Base-by-base conservation (phyloP, 2,113 vertebrate genomes). In the Periophthalmodon schlosseri region DNA sequence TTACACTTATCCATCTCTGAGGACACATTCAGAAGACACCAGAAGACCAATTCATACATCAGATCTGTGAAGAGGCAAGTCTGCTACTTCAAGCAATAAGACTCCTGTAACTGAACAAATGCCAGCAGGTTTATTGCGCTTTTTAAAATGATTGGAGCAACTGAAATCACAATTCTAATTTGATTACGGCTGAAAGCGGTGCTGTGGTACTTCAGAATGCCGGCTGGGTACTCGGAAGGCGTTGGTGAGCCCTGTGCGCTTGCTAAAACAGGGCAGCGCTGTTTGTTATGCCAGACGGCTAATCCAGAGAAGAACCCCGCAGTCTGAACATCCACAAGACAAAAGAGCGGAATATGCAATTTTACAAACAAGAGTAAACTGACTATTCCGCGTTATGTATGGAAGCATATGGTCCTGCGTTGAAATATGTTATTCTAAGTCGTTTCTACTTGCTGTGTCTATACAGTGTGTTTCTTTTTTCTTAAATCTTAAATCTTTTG, bases 161-260 rank as follows among this genome's bases (percentile, higher is more conserved):
- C 39, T 11, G 39, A 2, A 44, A 44, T 39, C 36, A 39, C 36
- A 9, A 18, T 34, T 44, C 21, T 39, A 4, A 3, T 2, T 5
- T 13, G 69, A 15, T 58, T 2, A 28, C 28, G 70, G 61, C 58
- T 65, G 58, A n/a, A 23, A 63, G 58, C 50, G 10, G 36, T n/a
- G 8, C 10, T 23, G 56, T n/a, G 54, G 72, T 78, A 70, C 66
- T 69, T 57, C 73, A 28, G 20, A 68, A 39, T 60, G 49, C 71
- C 3, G 28, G 28, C 28, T 1, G 28, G 28, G 28, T 3, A 66
- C 70, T 73, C 36, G 20, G 44, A 23, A 47, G 64, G 56, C n/a
- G 0, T n/a, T 21, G 28, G 50, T 21, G 21, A 69, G 61, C 52
- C 47, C 0, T 14, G 28, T 72, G 68, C 72, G 49, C 69, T 24